Evolutionary conservation across 2,113 vertebrate genomes (phyloP).

Genomic region (Dunckerocampus dactyliophorus): DNA sequence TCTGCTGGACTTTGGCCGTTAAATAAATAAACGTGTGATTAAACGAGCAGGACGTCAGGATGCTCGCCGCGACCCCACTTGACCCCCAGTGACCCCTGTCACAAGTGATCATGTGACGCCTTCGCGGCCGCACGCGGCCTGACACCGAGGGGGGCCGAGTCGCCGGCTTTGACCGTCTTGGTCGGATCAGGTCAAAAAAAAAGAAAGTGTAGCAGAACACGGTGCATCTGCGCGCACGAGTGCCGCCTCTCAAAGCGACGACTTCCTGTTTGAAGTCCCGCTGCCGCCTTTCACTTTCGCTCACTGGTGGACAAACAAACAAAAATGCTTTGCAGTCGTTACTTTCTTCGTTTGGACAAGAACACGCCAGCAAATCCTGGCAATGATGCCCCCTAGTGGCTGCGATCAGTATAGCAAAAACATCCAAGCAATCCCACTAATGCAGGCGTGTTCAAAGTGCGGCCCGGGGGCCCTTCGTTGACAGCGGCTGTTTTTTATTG

Average conservation of each 20-base stretch:
- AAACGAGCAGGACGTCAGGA: constrained; percentile 68
- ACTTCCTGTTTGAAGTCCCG: constrained; percentile 40
- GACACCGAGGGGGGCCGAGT: constrained; percentile 9
- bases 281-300: constrained; percentile 14
- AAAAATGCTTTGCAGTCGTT: neutral
- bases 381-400: neutral
- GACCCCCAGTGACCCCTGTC: constrained; percentile 73
- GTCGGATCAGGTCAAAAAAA: neutral
- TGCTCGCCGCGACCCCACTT: constrained; percentile 72
- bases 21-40: constrained; percentile 69
- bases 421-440: no score
- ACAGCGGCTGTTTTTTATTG: no score
- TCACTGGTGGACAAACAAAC: constrained; percentile 27
- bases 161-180: neutral
- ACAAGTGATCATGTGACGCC: constrained; percentile 72
- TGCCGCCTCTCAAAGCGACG: constrained; percentile 37
- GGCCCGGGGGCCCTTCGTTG: no score
- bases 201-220: constrained; percentile 1
- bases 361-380: neutral
- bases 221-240: constrained; percentile 6
- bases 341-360: no score
- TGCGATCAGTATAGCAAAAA: no score
- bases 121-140: neutral
- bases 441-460: no score
- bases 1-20: constrained; percentile 33